Conservation (phyloP, 2,113 vertebrate genomes). For the Solea senegalensis region DNA sequence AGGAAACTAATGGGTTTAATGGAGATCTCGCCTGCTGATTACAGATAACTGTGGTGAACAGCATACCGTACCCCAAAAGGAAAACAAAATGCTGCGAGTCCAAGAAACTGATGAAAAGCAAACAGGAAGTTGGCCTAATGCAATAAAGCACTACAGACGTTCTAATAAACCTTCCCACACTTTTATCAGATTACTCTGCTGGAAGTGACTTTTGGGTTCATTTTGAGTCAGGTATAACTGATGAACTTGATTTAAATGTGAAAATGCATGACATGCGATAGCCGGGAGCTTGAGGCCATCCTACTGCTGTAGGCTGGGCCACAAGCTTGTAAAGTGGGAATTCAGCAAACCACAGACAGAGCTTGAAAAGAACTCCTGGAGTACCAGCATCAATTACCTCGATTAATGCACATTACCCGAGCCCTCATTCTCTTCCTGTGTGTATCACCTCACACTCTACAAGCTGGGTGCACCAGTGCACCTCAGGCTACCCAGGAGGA, state of each 20-base stretch:
- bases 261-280: background rate
- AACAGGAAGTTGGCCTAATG: constrained; percentile 53
- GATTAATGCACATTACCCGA: constrained; percentile 68
- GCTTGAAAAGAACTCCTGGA: constrained; percentile 44
- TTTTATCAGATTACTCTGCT: constrained; percentile 14
- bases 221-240: constrained; percentile 40
- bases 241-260: constrained; percentile 22
- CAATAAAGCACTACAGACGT: constrained; percentile 45
- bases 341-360: constrained; percentile 38
- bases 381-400: constrained; percentile 71
- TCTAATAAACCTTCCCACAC: constrained; percentile 39
- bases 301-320: constrained; percentile 12
- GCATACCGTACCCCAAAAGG: constrained; percentile 56
- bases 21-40: constrained; percentile 72
- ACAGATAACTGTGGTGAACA: constrained; percentile 59
- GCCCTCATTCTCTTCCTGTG: constrained; percentile 67
- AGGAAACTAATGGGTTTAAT: constrained; percentile 71
- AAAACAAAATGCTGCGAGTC: constrained; percentile 44
- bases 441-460: constrained; percentile 51
- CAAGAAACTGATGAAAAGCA: constrained; percentile 64
- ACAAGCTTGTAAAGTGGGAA: constrained; percentile 23
- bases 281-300: background rate
- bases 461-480: constrained; percentile 40
- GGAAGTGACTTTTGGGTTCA: constrained; percentile 39
- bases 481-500: constrained; percentile 57